Evolutionary conservation across 2,113 vertebrate species (phyloP).

Genomic region (Todiramphus chloris): DNA sequence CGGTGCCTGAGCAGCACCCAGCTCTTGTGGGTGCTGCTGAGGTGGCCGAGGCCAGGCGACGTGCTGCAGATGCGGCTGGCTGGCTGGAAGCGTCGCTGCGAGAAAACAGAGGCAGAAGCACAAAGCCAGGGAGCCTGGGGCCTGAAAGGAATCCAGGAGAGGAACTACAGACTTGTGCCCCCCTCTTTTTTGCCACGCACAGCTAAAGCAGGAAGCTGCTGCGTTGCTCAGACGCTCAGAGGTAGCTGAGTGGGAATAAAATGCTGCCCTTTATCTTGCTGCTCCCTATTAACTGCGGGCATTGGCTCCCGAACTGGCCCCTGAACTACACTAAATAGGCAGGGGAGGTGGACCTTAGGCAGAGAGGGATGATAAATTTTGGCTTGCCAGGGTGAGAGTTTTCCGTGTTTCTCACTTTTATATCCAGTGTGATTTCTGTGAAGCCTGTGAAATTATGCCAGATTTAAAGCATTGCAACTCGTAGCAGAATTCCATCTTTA

Average conservation of each 20-base stretch:
- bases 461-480: constrained; percentile 1
- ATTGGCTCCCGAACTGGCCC: fast-evolving
- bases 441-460: neutral
- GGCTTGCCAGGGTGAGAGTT: neutral
- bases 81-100: neutral
- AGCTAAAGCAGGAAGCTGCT: neutral
- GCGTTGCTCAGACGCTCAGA: neutral
- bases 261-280: neutral
- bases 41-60: neutral
- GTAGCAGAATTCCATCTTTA: constrained; percentile 24
- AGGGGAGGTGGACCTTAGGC: neutral
- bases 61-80: neutral
- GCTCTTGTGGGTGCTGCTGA: neutral
- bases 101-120: neutral
- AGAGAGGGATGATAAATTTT: neutral
- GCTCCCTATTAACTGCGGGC: neutral
- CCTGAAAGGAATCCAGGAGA: neutral
- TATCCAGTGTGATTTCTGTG: constrained; percentile 20
- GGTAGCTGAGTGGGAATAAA: neutral
- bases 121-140: neutral
- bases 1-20: neutral
- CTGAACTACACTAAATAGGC: neutral
- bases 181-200: neutral
- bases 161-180: neutral
- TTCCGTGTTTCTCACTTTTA: neutral